These are phyloP conservation scores for Rhynchopsitta pachyrhyncha DNA, from an alignment of 2,113 vertebrate genomes.

Conservation along the genomic window DNA sequence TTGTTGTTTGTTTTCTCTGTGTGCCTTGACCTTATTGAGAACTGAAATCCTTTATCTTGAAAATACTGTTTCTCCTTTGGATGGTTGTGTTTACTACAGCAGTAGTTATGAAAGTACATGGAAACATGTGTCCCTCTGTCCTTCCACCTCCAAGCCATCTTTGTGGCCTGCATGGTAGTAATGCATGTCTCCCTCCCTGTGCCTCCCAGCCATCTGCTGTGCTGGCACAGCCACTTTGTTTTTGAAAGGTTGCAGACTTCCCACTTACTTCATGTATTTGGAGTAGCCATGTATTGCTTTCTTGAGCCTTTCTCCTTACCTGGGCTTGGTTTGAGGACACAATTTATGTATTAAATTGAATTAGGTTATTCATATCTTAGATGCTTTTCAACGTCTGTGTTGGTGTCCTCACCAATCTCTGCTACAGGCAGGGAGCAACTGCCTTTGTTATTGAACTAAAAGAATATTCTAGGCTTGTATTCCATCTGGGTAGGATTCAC, in stretches of 20 bases:
- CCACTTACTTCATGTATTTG: background rate
- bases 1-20: background rate
- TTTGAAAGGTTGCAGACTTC: background rate
- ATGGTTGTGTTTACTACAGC: background rate
- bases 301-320: background rate
- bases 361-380: background rate
- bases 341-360: background rate
- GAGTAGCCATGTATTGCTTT: background rate
- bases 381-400: background rate
- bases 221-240: background rate
- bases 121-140: background rate
- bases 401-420: background rate
- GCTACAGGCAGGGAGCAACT: background rate
- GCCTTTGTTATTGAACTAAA: background rate
- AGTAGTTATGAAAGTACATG: background rate
- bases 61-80: background rate
- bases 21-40: background rate
- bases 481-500: background rate
- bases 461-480: background rate
- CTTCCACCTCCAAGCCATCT: background rate
- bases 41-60: background rate
- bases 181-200: background rate
- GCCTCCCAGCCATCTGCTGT: conserved; percentile 15
- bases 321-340: background rate
- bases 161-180: background rate